Conservation (phyloP, 2,113 vertebrate species). For the Lepus europaeus region DNA sequence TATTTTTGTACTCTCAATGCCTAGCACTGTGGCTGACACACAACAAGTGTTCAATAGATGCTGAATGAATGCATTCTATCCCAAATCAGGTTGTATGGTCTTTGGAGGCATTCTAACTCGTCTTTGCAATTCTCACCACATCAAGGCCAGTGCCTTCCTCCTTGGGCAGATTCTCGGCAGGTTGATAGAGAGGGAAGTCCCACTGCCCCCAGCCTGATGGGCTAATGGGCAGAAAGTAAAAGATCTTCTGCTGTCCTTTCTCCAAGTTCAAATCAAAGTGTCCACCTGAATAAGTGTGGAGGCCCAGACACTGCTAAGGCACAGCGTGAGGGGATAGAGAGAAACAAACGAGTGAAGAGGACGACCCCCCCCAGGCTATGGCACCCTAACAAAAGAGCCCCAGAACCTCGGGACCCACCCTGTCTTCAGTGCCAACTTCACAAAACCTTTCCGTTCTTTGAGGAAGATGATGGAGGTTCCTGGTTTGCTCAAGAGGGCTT, state of each 20-base stretch:
- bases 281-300: conserved; percentile 15
- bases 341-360: background rate
- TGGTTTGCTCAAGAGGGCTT: conserved; percentile 75
- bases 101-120: background rate
- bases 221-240: conserved; percentile 4
- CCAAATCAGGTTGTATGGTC: conserved; percentile 40
- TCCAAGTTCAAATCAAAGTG: conserved; percentile 46
- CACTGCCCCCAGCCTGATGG: background rate
- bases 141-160: conserved; percentile 8
- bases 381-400: background rate
- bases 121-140: background rate
- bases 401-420: conserved; percentile 77
- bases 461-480: conserved; percentile 73
- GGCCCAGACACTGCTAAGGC: background rate
- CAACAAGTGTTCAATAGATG: background rate
- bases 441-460: conserved; percentile 83
- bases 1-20: conserved; percentile 41
- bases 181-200: background rate
- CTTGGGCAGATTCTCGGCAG: background rate
- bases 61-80: conserved; percentile 39
- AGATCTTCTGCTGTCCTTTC: conserved; percentile 9
- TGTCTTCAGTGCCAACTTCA: conserved; percentile 83
- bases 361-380: background rate
- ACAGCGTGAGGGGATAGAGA: background rate
- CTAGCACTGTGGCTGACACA: conserved; percentile 9